Conservation (phyloP, 2,888 invertebrate species). For the Nymphalis urticae region DNA sequence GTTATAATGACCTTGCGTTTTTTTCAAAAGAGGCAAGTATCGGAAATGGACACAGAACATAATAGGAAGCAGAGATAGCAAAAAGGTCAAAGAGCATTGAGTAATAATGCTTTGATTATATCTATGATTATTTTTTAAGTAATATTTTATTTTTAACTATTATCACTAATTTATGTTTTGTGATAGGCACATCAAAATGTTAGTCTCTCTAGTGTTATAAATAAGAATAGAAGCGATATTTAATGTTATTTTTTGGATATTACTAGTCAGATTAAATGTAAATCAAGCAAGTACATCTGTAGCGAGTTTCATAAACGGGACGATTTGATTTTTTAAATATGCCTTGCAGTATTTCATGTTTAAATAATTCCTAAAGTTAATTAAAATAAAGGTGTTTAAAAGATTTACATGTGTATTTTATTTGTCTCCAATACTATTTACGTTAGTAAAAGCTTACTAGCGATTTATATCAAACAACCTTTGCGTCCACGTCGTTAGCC, state of each 20-base stretch:
- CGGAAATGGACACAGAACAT: constrained; percentile 56
- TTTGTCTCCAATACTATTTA: neutral
- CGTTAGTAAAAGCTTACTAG: too few relatives aligned
- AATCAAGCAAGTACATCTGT: neutral
- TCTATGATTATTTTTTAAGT: constrained; percentile 20
- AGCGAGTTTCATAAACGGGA: neutral
- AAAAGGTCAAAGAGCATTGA: constrained; percentile 29
- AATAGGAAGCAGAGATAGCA: constrained; percentile 66
- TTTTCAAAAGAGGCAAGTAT: constrained; percentile 50
- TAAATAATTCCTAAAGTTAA: constrained; percentile 3
- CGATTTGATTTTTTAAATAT: constrained; percentile 15
- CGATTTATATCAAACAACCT: too few relatives aligned
- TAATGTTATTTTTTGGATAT: constrained; percentile 30
- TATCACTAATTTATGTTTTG: neutral
- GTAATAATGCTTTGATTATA: neutral
- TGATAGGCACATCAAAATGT: constrained; percentile 1
- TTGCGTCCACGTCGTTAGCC: too few relatives aligned
- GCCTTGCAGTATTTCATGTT: constrained; percentile 23
- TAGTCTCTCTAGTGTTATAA: constrained; percentile 19
- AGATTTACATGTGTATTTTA: neutral
- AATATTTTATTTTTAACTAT: constrained; percentile 5
- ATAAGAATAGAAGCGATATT: constrained; percentile 30
- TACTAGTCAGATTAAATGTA: constrained; percentile 38
- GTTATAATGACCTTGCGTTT: constrained; percentile 67
- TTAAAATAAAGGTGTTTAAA: constrained; percentile 4